phyloP scores from a whole-genome alignment of 2,113 vertebrate species.

The Felis chaus region DNA sequence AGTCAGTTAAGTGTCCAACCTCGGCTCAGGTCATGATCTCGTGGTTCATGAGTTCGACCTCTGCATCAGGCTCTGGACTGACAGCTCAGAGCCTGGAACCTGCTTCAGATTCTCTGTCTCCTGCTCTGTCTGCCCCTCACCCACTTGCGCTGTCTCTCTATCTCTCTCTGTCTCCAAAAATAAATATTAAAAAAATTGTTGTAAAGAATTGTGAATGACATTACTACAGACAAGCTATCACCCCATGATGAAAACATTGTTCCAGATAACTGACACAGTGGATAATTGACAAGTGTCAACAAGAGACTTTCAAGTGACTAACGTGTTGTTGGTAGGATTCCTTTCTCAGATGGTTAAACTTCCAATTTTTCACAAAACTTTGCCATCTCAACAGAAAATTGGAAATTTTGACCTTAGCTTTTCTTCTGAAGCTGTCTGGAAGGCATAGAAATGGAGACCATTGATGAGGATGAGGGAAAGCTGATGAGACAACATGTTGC shows the following conservation, averaged over 20 bases:
- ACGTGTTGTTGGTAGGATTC: background rate
- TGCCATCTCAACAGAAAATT: background rate
- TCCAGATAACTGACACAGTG: background rate
- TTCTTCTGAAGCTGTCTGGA: background rate
- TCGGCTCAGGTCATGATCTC: too few species aligned
- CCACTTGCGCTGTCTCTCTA: too few species aligned
- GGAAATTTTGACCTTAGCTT: background rate
- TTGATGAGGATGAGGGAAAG: background rate
- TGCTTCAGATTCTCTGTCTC: too few species aligned
- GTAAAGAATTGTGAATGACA: background rate
- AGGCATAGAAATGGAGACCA: background rate
- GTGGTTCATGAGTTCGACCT: too few species aligned
- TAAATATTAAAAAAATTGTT: too few species aligned
- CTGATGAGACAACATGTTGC: background rate
- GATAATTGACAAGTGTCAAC: background rate
- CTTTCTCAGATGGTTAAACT: background rate
- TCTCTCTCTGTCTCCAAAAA: too few species aligned
- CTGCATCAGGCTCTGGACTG: too few species aligned
- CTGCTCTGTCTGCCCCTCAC: too few species aligned
- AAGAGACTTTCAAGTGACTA: conserved; percentile 35
- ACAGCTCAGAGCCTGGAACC: too few species aligned
- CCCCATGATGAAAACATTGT: background rate
- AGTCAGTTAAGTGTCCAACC: too few species aligned
- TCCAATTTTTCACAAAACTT: background rate
- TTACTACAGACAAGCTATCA: background rate